These are phyloP conservation scores for Alfaro cultratus DNA, from an alignment of 2,797 vertebrate species.

Conservation along the genomic window DNA sequence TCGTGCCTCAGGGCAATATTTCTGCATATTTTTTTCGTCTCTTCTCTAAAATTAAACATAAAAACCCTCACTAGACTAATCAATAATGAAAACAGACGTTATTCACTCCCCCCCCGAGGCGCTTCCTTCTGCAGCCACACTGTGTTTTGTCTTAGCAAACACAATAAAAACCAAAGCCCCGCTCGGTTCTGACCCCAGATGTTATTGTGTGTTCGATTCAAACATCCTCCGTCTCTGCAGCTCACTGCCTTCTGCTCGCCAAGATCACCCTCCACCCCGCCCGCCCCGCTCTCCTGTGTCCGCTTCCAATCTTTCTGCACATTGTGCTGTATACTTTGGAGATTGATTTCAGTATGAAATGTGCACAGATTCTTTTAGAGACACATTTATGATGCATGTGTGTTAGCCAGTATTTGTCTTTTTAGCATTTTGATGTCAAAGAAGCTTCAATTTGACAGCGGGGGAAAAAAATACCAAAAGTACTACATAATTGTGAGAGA, in stretches of 20 bases:
- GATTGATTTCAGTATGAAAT: constrained; percentile 33
- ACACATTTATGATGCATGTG: constrained; percentile 29
- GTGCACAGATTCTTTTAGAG: constrained; percentile 37
- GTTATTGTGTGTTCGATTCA: constrained; percentile 67
- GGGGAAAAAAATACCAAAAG: not conserved
- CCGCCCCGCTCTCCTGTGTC: constrained; percentile 47
- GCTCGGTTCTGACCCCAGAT: constrained; percentile 59
- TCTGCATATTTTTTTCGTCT: constrained; percentile 12
- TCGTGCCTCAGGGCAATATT: not conserved
- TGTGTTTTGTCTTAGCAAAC: constrained; percentile 48
- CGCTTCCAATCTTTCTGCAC: constrained; percentile 42
- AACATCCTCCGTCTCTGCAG: constrained; percentile 55
- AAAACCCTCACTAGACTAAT: constrained; percentile 15
- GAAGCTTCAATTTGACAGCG: not conserved
- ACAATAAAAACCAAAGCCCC: constrained; percentile 29
- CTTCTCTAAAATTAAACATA: constrained; percentile 25
- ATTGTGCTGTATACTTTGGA: constrained; percentile 40
- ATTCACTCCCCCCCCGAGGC: constrained; percentile 8
- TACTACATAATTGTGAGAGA: not conserved
- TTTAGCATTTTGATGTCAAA: not conserved
- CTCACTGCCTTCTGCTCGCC: constrained; percentile 56
- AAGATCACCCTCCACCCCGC: constrained; percentile 35
- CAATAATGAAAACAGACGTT: constrained; percentile 34
- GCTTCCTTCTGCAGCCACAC: constrained; percentile 22
- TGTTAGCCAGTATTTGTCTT: constrained; percentile 1